Evolutionary conservation across 2,888 invertebrate species (phyloP), one percentile per base, ranked within the genome.

Genomic region (Eustalomyia histrio): DNA sequence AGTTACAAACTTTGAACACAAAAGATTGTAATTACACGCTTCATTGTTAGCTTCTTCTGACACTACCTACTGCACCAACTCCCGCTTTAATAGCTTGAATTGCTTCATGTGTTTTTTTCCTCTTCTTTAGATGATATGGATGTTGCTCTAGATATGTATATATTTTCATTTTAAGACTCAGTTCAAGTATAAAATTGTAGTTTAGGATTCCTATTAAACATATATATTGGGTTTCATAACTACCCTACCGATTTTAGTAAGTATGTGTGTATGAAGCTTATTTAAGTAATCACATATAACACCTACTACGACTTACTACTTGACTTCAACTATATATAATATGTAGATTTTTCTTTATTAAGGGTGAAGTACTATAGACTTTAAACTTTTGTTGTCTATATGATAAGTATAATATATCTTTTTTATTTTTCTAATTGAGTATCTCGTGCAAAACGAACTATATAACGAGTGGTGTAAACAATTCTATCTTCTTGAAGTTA

Each of bases 11-110:
- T 79, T 79, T 75, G 76, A 63, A 74, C 80, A 80, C 86, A 87
- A 86, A 87, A 86, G 89, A 89, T 88, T 89, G 89, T 89, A 89
- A 89, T 89, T 89, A 89, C 89, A 89, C 89, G 89, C 89, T 89
- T 88, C 89, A 89, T 89, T 89, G 89, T 89, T 89, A 87, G 86
- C 86, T 75, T 65, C 61, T 67, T 61, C 69, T 63, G 61, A 74
- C 39, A 35, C n/a, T 58, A 60, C 55, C 71, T 71, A 64, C 76
- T 69, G 24, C 50, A 58, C 43, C 35, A 29, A 53, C 52, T 52
- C 24, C 43, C 43, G 53, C 60, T 72, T 43, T 33, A 6, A 29
- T 7, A 6, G 29, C 29, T 24, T 43, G 39, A 9, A 35, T 47
- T 68, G 43, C 43, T 68, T 68, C 67, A 33, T 47, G 7, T 39